A percentile compares a stretch with the other conserved stretches of the same genome.
Conservation (phyloP, 37 sponge, comb jelly and placozoan species). For the Cladorhizidae sp. region DNA sequence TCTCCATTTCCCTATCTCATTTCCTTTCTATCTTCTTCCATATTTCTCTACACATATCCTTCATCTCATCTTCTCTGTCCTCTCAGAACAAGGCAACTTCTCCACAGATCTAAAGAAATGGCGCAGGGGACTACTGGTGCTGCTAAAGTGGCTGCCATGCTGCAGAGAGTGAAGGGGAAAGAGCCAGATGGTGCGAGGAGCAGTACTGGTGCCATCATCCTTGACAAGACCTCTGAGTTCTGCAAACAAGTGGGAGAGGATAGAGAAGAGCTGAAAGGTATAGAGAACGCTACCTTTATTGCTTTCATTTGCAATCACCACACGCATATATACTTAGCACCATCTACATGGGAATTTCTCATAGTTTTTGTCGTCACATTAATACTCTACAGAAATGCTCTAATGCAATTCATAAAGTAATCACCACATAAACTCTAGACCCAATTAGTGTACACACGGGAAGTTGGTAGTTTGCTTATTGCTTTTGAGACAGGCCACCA, state of each 20-base stretch:
- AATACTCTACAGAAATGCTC: no score
- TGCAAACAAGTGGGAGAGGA: conserved; percentile 74
- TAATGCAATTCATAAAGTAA: no score
- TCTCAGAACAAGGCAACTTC: conserved; percentile 51
- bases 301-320: no score
- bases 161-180: conserved; percentile 20
- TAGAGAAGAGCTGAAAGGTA: conserved; percentile 9
- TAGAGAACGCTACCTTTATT: no score
- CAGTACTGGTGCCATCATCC: conserved; percentile 43
- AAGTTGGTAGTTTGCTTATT: no score
- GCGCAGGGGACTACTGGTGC: conserved; percentile 24
- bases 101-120: conserved; percentile 1
- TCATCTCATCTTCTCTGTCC: neutral
- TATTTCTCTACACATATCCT: neutral
- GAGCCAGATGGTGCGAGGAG: neutral
- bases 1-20: no score
- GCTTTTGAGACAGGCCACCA: no score
- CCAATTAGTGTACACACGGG: no score
- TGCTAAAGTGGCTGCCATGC: conserved; percentile 49
- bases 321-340: no score
- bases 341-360: no score
- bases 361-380: no score
- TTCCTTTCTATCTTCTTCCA: neutral
- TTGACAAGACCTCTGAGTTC: conserved; percentile 84
- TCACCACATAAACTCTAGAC: no score